Conservation (phyloP, 2,113 vertebrate species). For the Vidua chalybeata region DNA sequence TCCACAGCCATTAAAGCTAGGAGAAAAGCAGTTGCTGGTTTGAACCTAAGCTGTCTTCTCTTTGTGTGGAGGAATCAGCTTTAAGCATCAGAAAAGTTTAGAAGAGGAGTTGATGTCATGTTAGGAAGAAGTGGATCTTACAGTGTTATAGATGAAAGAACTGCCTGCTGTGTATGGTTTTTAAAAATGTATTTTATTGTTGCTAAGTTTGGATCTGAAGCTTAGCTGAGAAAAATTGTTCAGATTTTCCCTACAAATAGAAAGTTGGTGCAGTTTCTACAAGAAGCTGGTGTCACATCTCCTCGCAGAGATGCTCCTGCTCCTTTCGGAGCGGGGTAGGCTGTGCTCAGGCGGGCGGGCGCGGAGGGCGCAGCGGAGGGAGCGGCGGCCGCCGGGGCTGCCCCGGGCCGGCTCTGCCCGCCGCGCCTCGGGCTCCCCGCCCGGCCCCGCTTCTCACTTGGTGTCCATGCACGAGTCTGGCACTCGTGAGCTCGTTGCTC, state of each 20-base stretch:
- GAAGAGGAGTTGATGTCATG: not conserved
- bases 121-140: not conserved
- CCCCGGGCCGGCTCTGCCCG: too few relatives aligned
- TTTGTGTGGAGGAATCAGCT: not conserved
- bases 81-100: not conserved
- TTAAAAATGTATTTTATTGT: not conserved
- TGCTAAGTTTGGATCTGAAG: not conserved
- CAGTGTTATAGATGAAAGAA: not conserved
- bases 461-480: not conserved
- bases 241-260: not conserved
- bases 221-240: not conserved
- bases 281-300: not conserved
- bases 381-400: not conserved
- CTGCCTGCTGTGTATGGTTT: not conserved
- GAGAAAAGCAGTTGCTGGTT: not conserved
- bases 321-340: accelerated
- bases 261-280: not conserved
- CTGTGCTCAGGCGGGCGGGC: not conserved
- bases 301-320: not conserved
- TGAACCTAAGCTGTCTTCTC: not conserved
- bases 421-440: too few relatives aligned
- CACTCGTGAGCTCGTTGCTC: accelerated
- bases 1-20: not conserved
- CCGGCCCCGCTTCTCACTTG: not conserved
- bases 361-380: too few relatives aligned